Evolutionary conservation across 2,113 vertebrate species (phyloP).

Genomic region (Gobio gobio): DNA sequence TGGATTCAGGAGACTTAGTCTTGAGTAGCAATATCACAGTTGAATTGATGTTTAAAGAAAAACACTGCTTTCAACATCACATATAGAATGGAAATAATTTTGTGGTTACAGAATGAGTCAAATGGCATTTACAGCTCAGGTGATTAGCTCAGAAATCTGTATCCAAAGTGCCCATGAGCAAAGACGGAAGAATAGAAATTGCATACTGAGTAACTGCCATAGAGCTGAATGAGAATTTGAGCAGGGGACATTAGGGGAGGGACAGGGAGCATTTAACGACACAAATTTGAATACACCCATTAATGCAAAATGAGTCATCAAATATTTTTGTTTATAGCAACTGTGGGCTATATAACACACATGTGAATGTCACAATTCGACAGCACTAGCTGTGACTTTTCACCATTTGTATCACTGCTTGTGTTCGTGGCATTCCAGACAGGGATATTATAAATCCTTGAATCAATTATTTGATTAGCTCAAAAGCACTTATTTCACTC

Average conservation of each 20-base stretch:
- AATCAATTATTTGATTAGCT: neutral
- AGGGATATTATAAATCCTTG: neutral
- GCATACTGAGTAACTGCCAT: neutral
- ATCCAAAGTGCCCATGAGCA: neutral
- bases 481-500: neutral
- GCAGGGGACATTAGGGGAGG: neutral
- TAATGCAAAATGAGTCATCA: neutral
- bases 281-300: neutral
- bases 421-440: neutral
- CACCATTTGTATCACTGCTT: too few relatives aligned
- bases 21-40: too few relatives aligned
- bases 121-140: neutral
- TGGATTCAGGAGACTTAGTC: too few relatives aligned
- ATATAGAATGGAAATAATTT: neutral
- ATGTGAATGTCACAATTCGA: too few relatives aligned
- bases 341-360: too few relatives aligned
- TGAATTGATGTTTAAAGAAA: too few relatives aligned
- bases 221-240: neutral
- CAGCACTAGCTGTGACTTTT: too few relatives aligned
- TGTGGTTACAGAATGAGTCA: neutral
- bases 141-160: neutral
- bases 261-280: neutral
- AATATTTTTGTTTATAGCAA: too few relatives aligned
- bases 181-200: neutral
- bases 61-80: too few relatives aligned